Evolutionary conservation across 2,113 vertebrate genomes (phyloP).

Genomic region (Gymnogyps californianus): DNA sequence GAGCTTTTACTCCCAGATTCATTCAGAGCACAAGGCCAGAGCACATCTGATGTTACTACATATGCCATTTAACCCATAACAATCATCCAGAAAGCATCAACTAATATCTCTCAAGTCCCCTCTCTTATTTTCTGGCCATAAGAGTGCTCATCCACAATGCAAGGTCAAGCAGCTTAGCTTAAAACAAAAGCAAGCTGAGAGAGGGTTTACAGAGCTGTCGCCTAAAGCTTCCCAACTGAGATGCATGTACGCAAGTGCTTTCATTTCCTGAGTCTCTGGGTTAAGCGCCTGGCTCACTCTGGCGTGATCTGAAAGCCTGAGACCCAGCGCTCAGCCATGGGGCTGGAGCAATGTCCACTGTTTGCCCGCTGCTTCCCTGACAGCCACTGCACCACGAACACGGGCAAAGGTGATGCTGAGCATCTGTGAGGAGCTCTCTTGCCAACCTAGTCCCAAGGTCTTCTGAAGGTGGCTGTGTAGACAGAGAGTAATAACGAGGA

Average conservation of each 20-base stretch:
- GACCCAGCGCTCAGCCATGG: fast-evolving
- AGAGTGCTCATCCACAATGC: not conserved
- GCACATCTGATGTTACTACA: not conserved
- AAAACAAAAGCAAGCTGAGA: not conserved
- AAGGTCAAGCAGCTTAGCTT: not conserved
- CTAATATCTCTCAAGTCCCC: not conserved
- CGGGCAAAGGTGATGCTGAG: fast-evolving
- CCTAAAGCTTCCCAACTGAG: not conserved
- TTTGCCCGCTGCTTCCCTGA: not conserved
- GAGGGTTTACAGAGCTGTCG: not conserved
- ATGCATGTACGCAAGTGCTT: fast-evolving
- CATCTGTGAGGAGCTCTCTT: fast-evolving
- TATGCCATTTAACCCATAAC: not conserved
- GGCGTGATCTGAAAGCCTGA: not conserved
- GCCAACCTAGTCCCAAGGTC: not conserved
- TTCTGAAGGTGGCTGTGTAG: slow-evolving; percentile 26
- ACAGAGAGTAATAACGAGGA: not conserved
- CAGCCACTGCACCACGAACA: not conserved
- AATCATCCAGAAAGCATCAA: not conserved
- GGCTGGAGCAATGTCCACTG: fast-evolving
- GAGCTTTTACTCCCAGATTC: not conserved
- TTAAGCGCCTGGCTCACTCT: not conserved
- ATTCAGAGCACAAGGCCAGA: not conserved
- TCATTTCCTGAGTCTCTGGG: not conserved
- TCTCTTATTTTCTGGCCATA: not conserved